These are phyloP conservation scores for Lithophane socia DNA, from an alignment of 2,888 invertebrate species.

Conservation along the genomic window DNA sequence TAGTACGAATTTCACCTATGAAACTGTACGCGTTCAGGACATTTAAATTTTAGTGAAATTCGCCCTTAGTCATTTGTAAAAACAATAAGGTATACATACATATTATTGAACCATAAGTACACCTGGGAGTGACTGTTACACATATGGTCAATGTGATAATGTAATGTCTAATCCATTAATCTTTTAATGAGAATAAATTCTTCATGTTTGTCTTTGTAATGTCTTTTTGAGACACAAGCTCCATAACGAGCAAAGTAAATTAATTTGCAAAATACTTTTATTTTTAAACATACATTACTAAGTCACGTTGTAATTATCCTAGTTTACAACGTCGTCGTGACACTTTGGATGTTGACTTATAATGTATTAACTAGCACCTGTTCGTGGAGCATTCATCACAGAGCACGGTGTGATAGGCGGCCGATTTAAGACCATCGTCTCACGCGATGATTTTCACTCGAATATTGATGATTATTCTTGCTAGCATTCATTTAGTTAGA, in stretches of 20 bases:
- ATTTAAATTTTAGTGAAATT: not conserved
- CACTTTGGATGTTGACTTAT: slow-evolving; percentile 25
- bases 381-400: slow-evolving; percentile 21
- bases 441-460: slow-evolving; percentile 70
- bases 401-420: slow-evolving; percentile 40
- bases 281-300: slow-evolving; percentile 4
- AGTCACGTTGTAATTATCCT: slow-evolving; percentile 20
- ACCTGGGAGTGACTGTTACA: not conserved
- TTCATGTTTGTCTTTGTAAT: not conserved
- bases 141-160: not conserved
- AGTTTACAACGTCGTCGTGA: slow-evolving; percentile 16
- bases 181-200: slow-evolving; percentile 7
- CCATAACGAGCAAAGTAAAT: slow-evolving; percentile 14
- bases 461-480: slow-evolving; percentile 67
- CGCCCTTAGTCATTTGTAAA: not conserved
- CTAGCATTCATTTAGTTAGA: slow-evolving; percentile 8
- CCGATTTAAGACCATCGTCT: slow-evolving; percentile 27
- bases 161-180: slow-evolving; percentile 7
- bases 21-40: no score
- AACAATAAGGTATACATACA: not conserved
- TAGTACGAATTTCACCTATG: not conserved
- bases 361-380: slow-evolving; percentile 36
- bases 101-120: not conserved
- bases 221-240: not conserved
- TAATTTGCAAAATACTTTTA: slow-evolving; percentile 20